A percentile compares a stretch with the other conserved stretches of the same genome.
These are phyloP conservation scores for Cephus pygmeus DNA, from an alignment of 2,888 invertebrate species.

Conservation along the genomic window DNA sequence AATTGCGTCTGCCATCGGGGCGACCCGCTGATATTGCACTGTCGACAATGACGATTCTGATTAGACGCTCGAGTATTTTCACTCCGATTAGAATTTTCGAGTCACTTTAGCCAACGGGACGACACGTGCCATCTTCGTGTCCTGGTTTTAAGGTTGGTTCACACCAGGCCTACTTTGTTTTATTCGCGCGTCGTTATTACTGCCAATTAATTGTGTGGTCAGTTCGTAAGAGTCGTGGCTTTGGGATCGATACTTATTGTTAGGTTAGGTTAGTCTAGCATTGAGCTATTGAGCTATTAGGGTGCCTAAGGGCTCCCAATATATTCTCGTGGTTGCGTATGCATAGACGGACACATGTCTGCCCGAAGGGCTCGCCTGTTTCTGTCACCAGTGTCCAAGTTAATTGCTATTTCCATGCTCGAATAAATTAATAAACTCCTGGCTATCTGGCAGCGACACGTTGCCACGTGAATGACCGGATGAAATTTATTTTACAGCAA, in stretches of 20 bases:
- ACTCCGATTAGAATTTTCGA: slow-evolving; percentile 14
- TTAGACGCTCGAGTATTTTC: slow-evolving; percentile 10
- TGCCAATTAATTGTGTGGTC: neutral
- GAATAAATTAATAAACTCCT: slow-evolving; percentile 64
- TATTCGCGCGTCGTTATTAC: neutral
- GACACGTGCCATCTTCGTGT: neutral
- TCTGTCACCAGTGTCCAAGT: slow-evolving; percentile 63
- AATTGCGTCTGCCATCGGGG: neutral
- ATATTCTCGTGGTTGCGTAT: slow-evolving; percentile 31
- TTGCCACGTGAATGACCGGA: slow-evolving; percentile 24
- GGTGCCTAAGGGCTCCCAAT: slow-evolving; percentile 25
- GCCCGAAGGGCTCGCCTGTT: slow-evolving; percentile 59
- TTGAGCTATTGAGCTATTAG: neutral
- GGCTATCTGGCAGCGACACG: slow-evolving; percentile 49
- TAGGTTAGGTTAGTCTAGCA: neutral
- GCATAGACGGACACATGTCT: slow-evolving; percentile 44
- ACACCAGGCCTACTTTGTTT: neutral
- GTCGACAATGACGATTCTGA: slow-evolving; percentile 10
- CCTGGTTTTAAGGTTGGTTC: neutral
- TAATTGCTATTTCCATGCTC: slow-evolving; percentile 65
- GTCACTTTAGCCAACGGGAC: neutral
- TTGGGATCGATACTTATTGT: neutral
- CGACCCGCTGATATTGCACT: neutral
- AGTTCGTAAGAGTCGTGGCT: neutral
- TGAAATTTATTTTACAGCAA: slow-evolving; percentile 31